Evolutionary conservation across 2,888 invertebrate genomes (phyloP).

Genomic region (Metopia argyrocephala): DNA sequence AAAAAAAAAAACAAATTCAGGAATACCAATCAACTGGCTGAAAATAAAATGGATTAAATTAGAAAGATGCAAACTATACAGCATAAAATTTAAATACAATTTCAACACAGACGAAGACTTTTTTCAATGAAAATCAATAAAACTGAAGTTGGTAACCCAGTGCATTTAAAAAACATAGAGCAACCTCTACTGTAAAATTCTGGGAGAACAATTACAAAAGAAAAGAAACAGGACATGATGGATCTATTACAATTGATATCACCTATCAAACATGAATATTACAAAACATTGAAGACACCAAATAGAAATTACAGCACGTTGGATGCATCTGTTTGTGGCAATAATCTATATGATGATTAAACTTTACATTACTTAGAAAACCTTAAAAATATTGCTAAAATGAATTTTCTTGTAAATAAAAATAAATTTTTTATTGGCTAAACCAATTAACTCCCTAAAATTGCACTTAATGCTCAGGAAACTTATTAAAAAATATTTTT

Average conservation of each 20-base stretch:
- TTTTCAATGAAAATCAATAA: too few relatives aligned
- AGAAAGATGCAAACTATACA: conserved; percentile 19
- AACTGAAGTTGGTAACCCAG: too few relatives aligned
- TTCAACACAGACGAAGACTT: neutral
- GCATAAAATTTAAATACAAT: too few relatives aligned
- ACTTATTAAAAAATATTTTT: too few relatives aligned
- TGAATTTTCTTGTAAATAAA: neutral
- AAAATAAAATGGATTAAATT: conserved; percentile 19
- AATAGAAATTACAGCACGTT: neutral
- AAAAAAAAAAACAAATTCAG: conserved; percentile 8
- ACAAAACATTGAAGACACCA: too few relatives aligned
- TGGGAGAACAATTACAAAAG: conserved; percentile 17
- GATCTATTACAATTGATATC: too few relatives aligned
- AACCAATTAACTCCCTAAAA: neutral
- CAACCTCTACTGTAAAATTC: too few relatives aligned
- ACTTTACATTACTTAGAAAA: neutral
- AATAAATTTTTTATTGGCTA: conserved; percentile 1
- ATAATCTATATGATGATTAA: too few relatives aligned
- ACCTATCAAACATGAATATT: too few relatives aligned
- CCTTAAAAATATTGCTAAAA: neutral
- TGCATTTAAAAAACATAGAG: too few relatives aligned
- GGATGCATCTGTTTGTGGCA: conserved; percentile 1
- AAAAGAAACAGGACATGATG: conserved; percentile 11
- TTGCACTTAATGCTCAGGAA: neutral
- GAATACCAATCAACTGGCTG: conserved; percentile 17